Evolutionary conservation across 2,113 vertebrate genomes (phyloP).

Genomic region (Heterotis niloticus): DNA sequence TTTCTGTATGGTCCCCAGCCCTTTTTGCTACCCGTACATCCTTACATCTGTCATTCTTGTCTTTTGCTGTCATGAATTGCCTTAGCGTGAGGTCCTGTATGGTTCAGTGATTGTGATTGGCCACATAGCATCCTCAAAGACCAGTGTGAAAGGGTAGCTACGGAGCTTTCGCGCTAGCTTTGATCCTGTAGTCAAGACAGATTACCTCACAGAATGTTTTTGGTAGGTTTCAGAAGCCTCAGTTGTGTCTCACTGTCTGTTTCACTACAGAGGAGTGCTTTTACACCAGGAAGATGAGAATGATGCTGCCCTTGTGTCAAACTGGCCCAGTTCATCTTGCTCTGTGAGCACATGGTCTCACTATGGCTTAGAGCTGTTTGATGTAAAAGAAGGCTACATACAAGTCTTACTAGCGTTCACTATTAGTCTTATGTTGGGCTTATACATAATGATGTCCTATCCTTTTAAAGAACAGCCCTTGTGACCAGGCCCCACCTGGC

Average conservation of each 20-base stretch:
- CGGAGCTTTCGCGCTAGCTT: not conserved
- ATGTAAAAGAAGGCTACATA: too few species aligned
- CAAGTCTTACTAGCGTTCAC: too few species aligned
- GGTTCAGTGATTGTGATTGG: not conserved
- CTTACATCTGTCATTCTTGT: not conserved
- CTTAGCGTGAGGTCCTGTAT: not conserved
- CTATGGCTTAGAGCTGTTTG: too few species aligned
- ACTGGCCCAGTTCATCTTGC: not conserved
- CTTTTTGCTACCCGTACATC: not conserved
- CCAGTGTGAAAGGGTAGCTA: not conserved
- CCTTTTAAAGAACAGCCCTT: not conserved
- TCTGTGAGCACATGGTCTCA: too few species aligned
- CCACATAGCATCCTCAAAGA: not conserved
- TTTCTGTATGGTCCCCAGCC: not conserved
- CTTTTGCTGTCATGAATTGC: not conserved
- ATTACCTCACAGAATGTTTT: not conserved
- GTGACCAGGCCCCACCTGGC: not conserved
- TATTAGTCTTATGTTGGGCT: too few species aligned
- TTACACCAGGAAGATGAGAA: not conserved
- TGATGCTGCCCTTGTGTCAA: conserved; percentile 7
- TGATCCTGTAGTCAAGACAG: not conserved
- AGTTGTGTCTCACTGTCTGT: too few species aligned
- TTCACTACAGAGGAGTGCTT: not conserved
- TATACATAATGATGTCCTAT: not conserved
- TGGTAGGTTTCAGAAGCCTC: too few species aligned